Conservation (phyloP, 1,140 invertebrate genomes). For the Macrobrachium nipponense region DNA sequence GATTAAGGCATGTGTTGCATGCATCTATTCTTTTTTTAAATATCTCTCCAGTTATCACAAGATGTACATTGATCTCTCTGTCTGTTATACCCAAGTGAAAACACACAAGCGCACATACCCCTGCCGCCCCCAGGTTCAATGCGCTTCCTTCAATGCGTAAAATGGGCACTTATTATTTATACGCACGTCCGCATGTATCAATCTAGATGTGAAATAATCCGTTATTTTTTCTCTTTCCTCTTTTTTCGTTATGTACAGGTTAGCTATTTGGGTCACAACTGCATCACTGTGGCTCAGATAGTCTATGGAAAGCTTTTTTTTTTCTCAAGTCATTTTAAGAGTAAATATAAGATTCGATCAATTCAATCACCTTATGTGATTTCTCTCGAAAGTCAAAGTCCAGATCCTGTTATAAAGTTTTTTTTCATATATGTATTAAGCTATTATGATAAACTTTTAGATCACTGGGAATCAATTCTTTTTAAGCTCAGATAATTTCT, state of each 20-base stretch:
- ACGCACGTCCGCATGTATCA: slow-evolving; percentile 54
- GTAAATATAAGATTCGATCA: too few species aligned
- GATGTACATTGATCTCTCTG: not conserved
- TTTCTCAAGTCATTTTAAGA: not conserved
- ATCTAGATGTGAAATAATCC: slow-evolving; percentile 48
- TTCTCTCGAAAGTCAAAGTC: too few species aligned
- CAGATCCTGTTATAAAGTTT: too few species aligned
- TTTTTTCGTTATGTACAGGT: not conserved
- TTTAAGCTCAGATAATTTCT: too few species aligned
- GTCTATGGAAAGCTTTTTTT: not conserved
- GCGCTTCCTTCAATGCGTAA: not conserved
- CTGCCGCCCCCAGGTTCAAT: not conserved
- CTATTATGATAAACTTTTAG: too few species aligned
- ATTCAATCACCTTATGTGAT: too few species aligned
- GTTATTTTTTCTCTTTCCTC: not conserved
- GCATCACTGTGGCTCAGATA: not conserved
- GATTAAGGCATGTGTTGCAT: slow-evolving; percentile 46
- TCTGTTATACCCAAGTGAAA: not conserved
- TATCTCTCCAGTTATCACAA: slow-evolving; percentile 6
- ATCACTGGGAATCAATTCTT: too few species aligned
- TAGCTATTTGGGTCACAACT: not conserved
- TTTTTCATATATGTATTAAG: too few species aligned
- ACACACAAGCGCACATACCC: not conserved
- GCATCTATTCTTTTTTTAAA: not conserved
- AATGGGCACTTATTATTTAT: slow-evolving; percentile 10